phyloP scores from a whole-genome alignment of 35 echinoderm and acorn worm genomes.

The Anneissia japonica region DNA sequence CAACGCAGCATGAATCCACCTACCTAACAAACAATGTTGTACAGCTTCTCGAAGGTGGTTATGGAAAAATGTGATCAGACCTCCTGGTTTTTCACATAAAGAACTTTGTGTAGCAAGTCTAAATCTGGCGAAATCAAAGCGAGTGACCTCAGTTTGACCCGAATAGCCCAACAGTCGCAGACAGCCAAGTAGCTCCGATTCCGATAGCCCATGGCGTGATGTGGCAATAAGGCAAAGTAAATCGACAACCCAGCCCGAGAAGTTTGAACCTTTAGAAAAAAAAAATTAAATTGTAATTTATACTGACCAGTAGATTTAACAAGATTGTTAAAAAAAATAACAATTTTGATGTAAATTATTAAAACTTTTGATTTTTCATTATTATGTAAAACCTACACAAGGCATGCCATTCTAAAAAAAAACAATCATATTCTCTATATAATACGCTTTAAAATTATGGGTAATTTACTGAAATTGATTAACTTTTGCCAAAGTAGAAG shows the following conservation, averaged over 20 bases:
- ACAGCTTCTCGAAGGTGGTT: conserved; percentile 85
- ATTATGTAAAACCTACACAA: too few species aligned
- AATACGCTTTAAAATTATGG: too few species aligned
- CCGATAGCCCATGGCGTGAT: conserved; percentile 79
- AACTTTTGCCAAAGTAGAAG: too few species aligned
- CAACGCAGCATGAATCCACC: too few species aligned
- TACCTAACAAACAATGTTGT: conserved; percentile 72
- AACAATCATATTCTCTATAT: too few species aligned
- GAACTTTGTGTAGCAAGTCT: conserved; percentile 79
- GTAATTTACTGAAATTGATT: too few species aligned
- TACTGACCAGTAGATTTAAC: too few species aligned
- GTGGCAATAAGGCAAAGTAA: conserved; percentile 67
- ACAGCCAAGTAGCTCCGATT: conserved; percentile 50
- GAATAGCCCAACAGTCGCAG: conserved; percentile 70
- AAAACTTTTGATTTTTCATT: too few species aligned
- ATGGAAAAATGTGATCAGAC: conserved; percentile 78
- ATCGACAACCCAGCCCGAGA: conserved; percentile 83
- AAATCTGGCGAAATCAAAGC: conserved; percentile 85
- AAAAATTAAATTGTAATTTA: too few species aligned
- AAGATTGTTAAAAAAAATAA: too few species aligned
- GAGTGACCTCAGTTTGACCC: conserved; percentile 45
- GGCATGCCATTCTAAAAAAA: too few species aligned
- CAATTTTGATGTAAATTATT: too few species aligned
- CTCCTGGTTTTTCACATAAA: conserved; percentile 74
- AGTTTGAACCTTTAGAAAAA: neutral